Base-by-base conservation (phyloP, 2,113 vertebrate species). In the Noctilio leporinus region DNA sequence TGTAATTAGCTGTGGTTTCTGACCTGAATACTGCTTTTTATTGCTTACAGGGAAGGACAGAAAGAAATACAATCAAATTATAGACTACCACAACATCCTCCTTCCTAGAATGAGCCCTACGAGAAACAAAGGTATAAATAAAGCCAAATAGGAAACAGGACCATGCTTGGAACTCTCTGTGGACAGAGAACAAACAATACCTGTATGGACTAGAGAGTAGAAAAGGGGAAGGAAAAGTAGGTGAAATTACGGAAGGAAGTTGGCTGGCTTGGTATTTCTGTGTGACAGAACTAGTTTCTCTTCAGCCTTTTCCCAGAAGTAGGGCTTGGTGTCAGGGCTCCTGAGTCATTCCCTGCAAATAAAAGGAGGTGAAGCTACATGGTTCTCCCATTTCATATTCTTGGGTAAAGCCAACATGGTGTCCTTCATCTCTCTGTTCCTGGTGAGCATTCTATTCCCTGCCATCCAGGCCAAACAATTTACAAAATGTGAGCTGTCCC, bases 71-170 rank as follows among this genome's bases (percentile, higher is more conserved):
- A 45, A 62, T 49, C n/a, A 67, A 92, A 30, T 86, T 57, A 35
- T 19, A 69, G 77, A 65, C 53, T 89, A 35, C 49, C 43, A 1
- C 35, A 45, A 86, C 40, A 78, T 38, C 14, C 24, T 93, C 69
- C 45, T 97, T 97, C 96, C 86, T 65, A 87, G 97, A 97, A 97
- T 45, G 51, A 81, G 49, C 43, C 24, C 11, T 77, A 43, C 11
- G 87, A 89, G 59, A 96, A 96, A 92, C 10, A 83, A 93, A 95
- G 45, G 35, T 51, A 65, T 55, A 49, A 87, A 75, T 67, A 78
- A 80, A 93, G 57, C 73, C 53, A 94, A 92, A 22, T 30, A 59
- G 76, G 89, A 96, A 97, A 81, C 47, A 20, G 47, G 20, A 65
- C 55, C 57, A 30, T n/a, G 47, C 38, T 81, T 82, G 62, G 81